phyloP scores from a whole-genome alignment of 2,888 invertebrate species.

The Stenurella melanura region DNA sequence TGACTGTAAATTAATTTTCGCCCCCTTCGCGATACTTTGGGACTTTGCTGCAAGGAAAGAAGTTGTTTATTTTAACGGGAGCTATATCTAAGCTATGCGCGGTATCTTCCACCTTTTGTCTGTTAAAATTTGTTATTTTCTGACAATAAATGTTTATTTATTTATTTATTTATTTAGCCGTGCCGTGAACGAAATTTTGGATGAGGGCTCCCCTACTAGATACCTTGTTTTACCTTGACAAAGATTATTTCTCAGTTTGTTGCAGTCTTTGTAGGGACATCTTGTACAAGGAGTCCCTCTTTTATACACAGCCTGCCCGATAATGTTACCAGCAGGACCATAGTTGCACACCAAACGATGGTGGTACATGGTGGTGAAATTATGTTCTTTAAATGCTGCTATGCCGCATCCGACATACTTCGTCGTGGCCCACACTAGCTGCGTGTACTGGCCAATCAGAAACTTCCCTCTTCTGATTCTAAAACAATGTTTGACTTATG shows the following conservation, averaged over 20 bases:
- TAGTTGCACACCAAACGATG: conserved; percentile 61
- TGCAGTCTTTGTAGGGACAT: conserved; percentile 53
- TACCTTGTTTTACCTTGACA: conserved; percentile 50
- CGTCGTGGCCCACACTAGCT: conserved; percentile 59
- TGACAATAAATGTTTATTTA: too few relatives aligned
- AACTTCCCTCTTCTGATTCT: conserved; percentile 55
- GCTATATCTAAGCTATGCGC: too few relatives aligned
- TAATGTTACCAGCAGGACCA: conserved; percentile 58
- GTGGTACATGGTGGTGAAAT: conserved; percentile 40
- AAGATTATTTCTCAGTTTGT: conserved; percentile 51
- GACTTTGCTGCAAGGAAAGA: too few relatives aligned
- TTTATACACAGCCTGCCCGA: conserved; percentile 55
- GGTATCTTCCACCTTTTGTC: too few relatives aligned
- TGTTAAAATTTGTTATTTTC: too few relatives aligned
- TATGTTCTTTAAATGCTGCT: conserved; percentile 50
- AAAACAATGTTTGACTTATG: neutral
- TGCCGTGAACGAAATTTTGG: too few relatives aligned
- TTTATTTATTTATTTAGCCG: too few relatives aligned
- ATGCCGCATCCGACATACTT: conserved; percentile 60
- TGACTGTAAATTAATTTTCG: too few relatives aligned
- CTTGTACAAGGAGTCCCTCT: conserved; percentile 56
- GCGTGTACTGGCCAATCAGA: conserved; percentile 59
- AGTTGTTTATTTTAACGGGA: too few relatives aligned
- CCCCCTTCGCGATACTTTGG: too few relatives aligned
- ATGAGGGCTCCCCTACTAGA: too few relatives aligned